These are phyloP conservation scores for Corythaeola cristata DNA, from an alignment of 2,113 vertebrate genomes.

Conservation along the genomic window DNA sequence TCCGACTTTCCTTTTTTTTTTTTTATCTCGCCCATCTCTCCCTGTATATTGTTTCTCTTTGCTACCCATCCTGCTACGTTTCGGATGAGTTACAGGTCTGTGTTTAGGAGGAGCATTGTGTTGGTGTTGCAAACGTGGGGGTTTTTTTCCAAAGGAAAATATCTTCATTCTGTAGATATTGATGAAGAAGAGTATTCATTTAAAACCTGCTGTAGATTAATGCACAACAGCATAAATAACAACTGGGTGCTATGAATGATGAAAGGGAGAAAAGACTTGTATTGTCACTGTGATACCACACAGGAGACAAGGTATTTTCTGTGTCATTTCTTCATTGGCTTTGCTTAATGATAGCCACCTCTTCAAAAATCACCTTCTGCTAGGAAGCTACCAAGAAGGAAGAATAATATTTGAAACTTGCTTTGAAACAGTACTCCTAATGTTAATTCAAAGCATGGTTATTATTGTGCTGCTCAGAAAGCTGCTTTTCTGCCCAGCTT, in stretches of 20 bases:
- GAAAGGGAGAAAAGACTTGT: background rate
- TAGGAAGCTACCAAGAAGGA: background rate
- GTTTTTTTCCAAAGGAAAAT: background rate
- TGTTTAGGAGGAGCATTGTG: background rate
- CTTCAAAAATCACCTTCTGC: background rate
- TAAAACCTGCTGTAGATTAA: background rate
- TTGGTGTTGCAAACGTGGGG: background rate
- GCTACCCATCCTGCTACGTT: fast-evolving
- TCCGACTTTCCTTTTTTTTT: background rate
- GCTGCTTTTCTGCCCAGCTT: conserved; percentile 26
- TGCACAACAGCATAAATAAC: background rate
- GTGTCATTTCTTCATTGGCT: background rate
- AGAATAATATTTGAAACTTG: background rate
- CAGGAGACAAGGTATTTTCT: background rate
- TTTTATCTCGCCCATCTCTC: background rate
- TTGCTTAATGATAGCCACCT: background rate
- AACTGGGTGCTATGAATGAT: background rate
- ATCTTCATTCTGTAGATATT: background rate
- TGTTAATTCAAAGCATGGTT: background rate
- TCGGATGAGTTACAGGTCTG: background rate
- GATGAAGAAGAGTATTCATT: background rate
- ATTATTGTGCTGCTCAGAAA: background rate
- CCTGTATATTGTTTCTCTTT: background rate
- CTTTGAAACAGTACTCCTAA: background rate
- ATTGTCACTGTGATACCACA: background rate